Base-by-base conservation (phyloP, 2,888 invertebrate genomes). In the Eulithis prunata region DNA sequence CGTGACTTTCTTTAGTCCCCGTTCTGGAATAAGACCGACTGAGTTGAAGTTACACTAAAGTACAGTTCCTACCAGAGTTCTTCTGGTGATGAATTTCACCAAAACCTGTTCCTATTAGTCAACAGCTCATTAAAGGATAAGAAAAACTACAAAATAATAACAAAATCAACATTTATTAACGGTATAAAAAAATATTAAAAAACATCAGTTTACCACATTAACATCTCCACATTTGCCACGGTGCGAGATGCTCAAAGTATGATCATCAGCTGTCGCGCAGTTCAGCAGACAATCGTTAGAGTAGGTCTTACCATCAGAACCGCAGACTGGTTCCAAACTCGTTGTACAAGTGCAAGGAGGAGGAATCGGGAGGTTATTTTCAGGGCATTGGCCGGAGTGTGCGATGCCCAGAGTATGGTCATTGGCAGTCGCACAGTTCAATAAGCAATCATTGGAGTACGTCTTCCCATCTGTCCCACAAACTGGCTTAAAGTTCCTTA, bases 291-390 rank as follows among this genome's bases (percentile, higher is more conserved):
- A 59, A 13, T 52, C 52, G 43, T 59, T 59, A 7, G 8, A 3
- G 32, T 59, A 59, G 6, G 59, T 59, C 32, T 43, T 59, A 0
- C 59, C 59, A n/a, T 59, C 52, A 11, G 52, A 43, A 10, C 59
- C 59, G 11, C 58, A 59, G 7, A 59, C 58, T 0, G 73, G 73
- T 6, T 59, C 41, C 3, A 74, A 14, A 2, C 72, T 68, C 14
- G 64, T 64, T 11, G 67, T 52, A 61, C 69, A 74, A 0, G 51
- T 52, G 66, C 74, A 74, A 38, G 68, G 62, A 21, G 68, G 63
- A 4, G 21, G 21, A 21, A 21, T 21, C 21, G 32, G 36, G 41
- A 10, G 1, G 11, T 6, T 41, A 0, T 14, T 36, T 36, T 13
- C 54, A 53, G 36, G 13, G 13, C 53, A 53, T 43, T 28, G 28